A percentile compares a stretch with the other conserved stretches of the same genome.
Conservation (phyloP, 2,888 invertebrate species). For the Apoda limacodes region DNA sequence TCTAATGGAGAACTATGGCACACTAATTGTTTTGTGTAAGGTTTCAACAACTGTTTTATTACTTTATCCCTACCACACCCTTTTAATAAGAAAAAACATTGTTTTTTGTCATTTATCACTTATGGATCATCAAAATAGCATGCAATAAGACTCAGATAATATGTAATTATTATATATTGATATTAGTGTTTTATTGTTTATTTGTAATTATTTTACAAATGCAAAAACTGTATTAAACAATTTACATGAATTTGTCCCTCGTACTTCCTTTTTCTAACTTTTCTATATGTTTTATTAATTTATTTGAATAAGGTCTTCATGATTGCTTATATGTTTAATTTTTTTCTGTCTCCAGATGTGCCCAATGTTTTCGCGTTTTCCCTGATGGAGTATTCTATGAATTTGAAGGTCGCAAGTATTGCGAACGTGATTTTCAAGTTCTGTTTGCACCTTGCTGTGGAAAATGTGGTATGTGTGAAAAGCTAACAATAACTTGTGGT, state of each 20-base stretch:
- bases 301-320: no score
- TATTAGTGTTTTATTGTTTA: not conserved
- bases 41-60: conserved; percentile 24
- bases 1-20: conserved; percentile 99
- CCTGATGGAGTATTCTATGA: conserved; percentile 98
- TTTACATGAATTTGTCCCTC: conserved; percentile 5
- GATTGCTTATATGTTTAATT: no score
- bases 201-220: conserved; percentile 14
- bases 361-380: conserved; percentile 98
- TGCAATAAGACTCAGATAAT: no score
- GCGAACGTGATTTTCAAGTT: conserved; percentile 98
- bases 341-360: no score
- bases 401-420: conserved; percentile 99
- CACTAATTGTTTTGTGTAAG: conserved; percentile 98
- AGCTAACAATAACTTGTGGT: no score
- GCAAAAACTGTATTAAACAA: no score
- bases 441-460: conserved; percentile 94
- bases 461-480: conserved; percentile 72
- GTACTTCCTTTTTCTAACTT: no score
- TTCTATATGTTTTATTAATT: no score
- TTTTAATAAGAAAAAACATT: no score
- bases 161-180: not conserved
- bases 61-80: no score
- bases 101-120: no score
- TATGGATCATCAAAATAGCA: no score